These are phyloP conservation scores for Druceiella hillmani DNA, from an alignment of 2,888 invertebrate species.

Conservation along the genomic window DNA sequence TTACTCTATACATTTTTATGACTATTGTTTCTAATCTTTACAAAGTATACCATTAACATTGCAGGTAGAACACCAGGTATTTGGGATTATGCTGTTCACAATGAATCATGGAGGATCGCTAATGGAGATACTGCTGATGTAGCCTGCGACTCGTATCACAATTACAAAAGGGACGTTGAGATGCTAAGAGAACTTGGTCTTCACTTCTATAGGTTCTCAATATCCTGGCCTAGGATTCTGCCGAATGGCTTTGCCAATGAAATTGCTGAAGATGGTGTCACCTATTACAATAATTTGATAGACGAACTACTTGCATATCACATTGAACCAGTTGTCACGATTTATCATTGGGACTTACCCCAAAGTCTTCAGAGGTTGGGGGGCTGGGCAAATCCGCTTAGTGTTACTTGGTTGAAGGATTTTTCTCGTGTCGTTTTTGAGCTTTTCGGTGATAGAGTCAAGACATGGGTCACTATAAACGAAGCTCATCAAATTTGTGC, in stretches of 20 bases:
- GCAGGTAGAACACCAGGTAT: constrained; percentile 42
- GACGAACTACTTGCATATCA: constrained; percentile 42
- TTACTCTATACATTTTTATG: too few species aligned
- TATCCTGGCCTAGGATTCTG: background rate
- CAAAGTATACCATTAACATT: too few species aligned
- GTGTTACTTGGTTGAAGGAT: constrained; percentile 45
- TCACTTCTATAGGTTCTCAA: background rate
- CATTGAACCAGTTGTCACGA: constrained; percentile 50
- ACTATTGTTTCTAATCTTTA: too few species aligned
- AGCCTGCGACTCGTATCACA: constrained; percentile 34
- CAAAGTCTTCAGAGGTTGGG: constrained; percentile 46
- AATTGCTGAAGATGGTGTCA: constrained; percentile 56
- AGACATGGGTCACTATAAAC: constrained; percentile 59
- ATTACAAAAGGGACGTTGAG: background rate
- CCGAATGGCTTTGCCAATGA: constrained; percentile 30
- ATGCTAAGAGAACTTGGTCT: background rate
- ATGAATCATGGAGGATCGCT: constrained; percentile 35
- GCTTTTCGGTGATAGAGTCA: constrained; percentile 48
- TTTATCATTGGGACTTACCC: constrained; percentile 55
- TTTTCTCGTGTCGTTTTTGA: constrained; percentile 45
- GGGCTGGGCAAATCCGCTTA: constrained; percentile 51
- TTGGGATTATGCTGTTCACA: constrained; percentile 49
- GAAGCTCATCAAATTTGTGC: constrained; percentile 43
- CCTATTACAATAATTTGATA: constrained; percentile 62
- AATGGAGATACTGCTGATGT: constrained; percentile 45